These are phyloP conservation scores for Drosophila multiciliata DNA, from an alignment of 2,888 invertebrate genomes.

Conservation along the genomic window DNA sequence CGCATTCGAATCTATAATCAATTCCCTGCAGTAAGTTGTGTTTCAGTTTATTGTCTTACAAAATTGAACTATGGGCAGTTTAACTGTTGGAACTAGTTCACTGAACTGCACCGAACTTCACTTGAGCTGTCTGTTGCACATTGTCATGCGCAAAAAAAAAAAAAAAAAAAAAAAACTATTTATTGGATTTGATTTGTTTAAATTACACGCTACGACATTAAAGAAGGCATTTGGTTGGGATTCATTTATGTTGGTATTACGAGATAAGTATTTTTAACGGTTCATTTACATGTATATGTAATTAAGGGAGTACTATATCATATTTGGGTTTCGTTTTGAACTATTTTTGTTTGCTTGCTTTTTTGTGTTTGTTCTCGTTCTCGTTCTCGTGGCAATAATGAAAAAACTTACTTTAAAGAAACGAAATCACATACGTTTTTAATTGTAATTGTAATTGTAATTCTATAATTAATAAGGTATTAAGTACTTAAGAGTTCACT, in stretches of 20 bases:
- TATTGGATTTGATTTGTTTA: constrained; percentile 1
- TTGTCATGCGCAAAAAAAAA: not conserved
- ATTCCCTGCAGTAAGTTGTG: constrained; percentile 48
- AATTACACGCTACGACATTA: constrained; percentile 54
- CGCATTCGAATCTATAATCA: constrained; percentile 39
- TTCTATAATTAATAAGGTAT: constrained; percentile 35
- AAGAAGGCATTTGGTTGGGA: constrained; percentile 62
- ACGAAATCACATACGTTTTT: constrained; percentile 8
- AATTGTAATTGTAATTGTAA: not conserved
- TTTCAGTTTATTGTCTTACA: constrained; percentile 58
- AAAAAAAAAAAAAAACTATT: not conserved
- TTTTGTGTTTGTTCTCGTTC: not conserved
- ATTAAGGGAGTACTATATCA: constrained; percentile 9
- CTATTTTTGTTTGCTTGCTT: constrained; percentile 39
- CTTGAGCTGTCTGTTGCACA: constrained; percentile 34
- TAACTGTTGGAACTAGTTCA: constrained; percentile 58
- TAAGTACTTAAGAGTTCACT: constrained; percentile 24
- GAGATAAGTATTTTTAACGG: constrained; percentile 25
- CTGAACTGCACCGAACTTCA: constrained; percentile 7
- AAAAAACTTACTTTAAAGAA: constrained; percentile 26
- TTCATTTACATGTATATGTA: constrained; percentile 7
- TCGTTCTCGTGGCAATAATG: constrained; percentile 12
- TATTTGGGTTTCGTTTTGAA: constrained; percentile 43
- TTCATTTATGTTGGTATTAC: constrained; percentile 35
- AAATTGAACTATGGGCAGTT: constrained; percentile 40